Percentiles rank a stretch among this genome's conserved stretches.
Conservation (phyloP, 2,113 vertebrate species). For the Taxidea taxus region DNA sequence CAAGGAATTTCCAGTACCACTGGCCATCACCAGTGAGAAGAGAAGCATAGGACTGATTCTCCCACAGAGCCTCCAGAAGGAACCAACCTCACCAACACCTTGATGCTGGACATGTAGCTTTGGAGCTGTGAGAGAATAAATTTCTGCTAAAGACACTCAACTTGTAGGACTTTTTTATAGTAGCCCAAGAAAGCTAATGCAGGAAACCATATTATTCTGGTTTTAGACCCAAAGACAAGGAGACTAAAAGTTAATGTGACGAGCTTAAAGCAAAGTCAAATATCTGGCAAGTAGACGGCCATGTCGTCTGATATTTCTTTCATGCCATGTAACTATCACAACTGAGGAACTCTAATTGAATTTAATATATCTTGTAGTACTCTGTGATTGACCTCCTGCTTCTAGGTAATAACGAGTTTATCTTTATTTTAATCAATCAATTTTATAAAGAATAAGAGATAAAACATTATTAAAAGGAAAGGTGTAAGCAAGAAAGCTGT, state of each 20-base stretch:
- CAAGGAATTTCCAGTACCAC: fast-evolving
- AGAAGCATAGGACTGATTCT: background rate
- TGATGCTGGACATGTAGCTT: background rate
- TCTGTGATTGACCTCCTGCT: background rate
- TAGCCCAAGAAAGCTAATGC: background rate
- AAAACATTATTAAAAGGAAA: constrained; percentile 40
- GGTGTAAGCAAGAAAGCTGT: background rate
- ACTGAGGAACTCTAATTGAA: background rate
- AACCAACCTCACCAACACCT: background rate
- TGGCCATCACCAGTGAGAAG: background rate
- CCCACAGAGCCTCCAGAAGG: background rate
- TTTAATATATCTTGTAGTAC: background rate
- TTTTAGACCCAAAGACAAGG: background rate
- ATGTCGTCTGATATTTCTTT: background rate
- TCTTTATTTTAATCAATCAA: constrained; percentile 10
- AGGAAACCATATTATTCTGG: background rate
- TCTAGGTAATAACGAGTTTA: constrained; percentile 34
- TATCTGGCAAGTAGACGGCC: background rate
- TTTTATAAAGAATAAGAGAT: constrained; percentile 36
- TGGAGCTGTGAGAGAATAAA: background rate
- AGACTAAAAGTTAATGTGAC: background rate
- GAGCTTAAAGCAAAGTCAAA: background rate
- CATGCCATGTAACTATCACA: background rate
- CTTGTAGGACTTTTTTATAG: background rate
- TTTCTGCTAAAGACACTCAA: background rate